A percentile compares a stretch with the other conserved stretches of the same genome.
These are phyloP conservation scores for Leuciscus idus DNA, from an alignment of 2,113 vertebrate species.

Conservation along the genomic window DNA sequence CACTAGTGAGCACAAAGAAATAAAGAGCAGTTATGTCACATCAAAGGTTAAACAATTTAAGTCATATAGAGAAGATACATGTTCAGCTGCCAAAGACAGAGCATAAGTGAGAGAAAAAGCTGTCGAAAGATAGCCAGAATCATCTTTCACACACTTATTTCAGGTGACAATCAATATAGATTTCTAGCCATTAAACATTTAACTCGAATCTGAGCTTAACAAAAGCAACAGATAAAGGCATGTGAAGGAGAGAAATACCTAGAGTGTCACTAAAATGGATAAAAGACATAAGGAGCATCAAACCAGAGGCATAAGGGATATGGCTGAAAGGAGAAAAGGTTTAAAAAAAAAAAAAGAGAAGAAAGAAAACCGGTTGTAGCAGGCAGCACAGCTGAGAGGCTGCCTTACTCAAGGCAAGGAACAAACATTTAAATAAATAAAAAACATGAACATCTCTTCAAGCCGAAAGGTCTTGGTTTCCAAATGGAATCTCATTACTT, in stretches of 20 bases:
- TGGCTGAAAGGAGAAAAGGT: background rate
- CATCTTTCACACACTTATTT: background rate
- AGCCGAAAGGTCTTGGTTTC: slow-evolving; percentile 40
- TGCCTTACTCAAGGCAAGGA: slow-evolving; percentile 2
- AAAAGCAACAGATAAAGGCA: background rate
- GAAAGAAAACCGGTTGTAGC: background rate
- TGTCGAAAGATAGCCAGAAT: background rate
- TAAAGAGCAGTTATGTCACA: background rate
- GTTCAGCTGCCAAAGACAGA: background rate
- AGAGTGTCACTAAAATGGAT: background rate
- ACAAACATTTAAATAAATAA: slow-evolving; percentile 42
- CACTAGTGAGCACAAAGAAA: background rate
- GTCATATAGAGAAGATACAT: background rate
- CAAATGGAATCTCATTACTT: slow-evolving; percentile 55
- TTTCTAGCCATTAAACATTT: background rate
- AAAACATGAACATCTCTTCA: slow-evolving; percentile 37
- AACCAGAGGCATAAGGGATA: background rate
- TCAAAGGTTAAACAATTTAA: background rate
- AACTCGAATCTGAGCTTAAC: slow-evolving; percentile 6
- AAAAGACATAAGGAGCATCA: background rate
- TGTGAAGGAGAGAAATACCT: background rate
- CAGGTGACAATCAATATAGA: slow-evolving; percentile 39
- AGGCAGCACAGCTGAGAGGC: background rate
- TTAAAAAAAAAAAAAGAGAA: background rate
- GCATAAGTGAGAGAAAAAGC: background rate